Base-by-base conservation (phyloP, 1,140 invertebrate species). In the Lordiphosa clarofinis region DNA sequence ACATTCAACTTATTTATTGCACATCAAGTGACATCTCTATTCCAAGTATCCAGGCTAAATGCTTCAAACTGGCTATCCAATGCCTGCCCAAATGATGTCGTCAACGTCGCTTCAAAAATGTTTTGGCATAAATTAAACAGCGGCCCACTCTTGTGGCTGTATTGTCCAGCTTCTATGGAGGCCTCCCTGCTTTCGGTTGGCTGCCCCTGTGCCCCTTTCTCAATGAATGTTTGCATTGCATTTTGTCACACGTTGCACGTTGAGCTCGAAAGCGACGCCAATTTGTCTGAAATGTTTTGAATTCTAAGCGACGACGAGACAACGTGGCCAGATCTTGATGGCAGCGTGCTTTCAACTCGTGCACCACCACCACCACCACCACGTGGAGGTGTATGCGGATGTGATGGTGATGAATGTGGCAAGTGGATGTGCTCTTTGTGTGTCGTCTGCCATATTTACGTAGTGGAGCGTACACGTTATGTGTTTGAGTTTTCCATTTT, bases 251-350 rank as follows among this genome's bases (percentile, higher is more conserved):
- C 76, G 65, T 81, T 75, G 76, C 48, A 50, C 48, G 42, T 44
- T 44, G 57, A 60, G 76, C 54, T 67, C 63, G 67, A 81, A 81
- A 82, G 78, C 76, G 78, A 82, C 78, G 76, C 76, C 76, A 81
- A 81, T 81, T 81, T 81, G 76, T 81, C 76, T 81, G 76, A 81
- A 81, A 81, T 81, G 76, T 81, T 81, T 81, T 82, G 76, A 81
- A 81, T 81, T 82, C 76, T 76, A 82, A 81, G 63, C 72, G 76
- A 52, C 52, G 48, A 33, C 15, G 44, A 38, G 15, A 28, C 21
- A 28, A 35, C n/a, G 60, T 15, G 19, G 42, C 13, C 4, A 3
- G 19, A 47, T 38, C 10, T 35, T 4, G 15, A 53, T 15, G 44
- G 24, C 24, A 28, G 24, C 24, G 5, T 28, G 24, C 24, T 28